Conservation (phyloP, 2,797 vertebrate species). For the Enteromius afrohamiltoni region DNA sequence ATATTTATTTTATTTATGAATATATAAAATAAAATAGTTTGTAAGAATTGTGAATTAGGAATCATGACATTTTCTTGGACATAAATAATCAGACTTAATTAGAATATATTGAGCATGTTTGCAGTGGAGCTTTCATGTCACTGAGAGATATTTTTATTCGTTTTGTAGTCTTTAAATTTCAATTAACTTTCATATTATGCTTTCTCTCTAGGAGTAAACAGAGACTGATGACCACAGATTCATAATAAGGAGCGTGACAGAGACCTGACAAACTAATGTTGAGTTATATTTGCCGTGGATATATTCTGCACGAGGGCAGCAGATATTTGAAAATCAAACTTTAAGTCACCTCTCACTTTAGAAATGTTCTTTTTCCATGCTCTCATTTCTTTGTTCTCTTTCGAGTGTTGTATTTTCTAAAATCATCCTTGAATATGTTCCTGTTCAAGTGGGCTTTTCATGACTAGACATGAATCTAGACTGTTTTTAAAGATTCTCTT, state of each 20-base stretch:
- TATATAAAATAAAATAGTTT: background rate
- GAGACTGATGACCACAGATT: conserved; percentile 4
- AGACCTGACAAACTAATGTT: conserved; percentile 21
- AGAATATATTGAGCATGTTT: background rate
- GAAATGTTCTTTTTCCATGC: conserved; percentile 74
- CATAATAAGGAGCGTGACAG: conserved; percentile 39
- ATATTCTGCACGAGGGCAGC: conserved; percentile 49
- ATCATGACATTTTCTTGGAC: background rate
- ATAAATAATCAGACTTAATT: background rate
- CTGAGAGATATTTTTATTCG: background rate
- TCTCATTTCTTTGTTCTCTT: conserved; percentile 70
- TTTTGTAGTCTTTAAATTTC: background rate
- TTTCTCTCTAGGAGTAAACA: conserved; percentile 45
- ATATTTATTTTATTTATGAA: background rate
- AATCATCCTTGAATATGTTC: conserved; percentile 24
- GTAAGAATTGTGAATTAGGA: background rate
- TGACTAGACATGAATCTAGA: conserved; percentile 28
- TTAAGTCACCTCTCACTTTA: conserved; percentile 71
- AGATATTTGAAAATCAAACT: conserved; percentile 70
- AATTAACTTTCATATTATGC: conserved; percentile 7
- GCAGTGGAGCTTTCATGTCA: background rate
- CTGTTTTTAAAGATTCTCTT: conserved; percentile 15
- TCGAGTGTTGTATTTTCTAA: conserved; percentile 25
- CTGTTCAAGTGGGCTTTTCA: conserved; percentile 29
- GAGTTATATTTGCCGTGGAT: conserved; percentile 41